phyloP scores from a whole-genome alignment of 2,113 vertebrate species.

The Triplophysa rosa region DNA sequence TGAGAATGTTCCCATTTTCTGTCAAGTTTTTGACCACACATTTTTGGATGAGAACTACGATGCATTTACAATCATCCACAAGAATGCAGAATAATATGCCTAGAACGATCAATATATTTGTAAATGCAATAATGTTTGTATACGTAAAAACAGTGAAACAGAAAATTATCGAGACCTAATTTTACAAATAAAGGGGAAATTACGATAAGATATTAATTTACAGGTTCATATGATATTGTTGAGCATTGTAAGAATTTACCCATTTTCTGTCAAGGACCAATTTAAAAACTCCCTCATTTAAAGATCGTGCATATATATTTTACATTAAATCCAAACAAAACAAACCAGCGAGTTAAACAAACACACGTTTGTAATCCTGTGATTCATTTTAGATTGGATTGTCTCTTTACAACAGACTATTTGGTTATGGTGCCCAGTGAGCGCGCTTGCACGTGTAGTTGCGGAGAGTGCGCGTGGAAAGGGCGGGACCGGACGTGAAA shows the following conservation, averaged over 20 bases:
- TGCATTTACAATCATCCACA: slow-evolving; percentile 7
- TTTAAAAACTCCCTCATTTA: too few species aligned
- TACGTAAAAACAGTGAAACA: too few species aligned
- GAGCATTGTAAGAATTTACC: too few species aligned
- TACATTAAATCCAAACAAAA: not conserved
- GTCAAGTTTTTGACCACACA: too few species aligned
- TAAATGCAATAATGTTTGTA: not conserved
- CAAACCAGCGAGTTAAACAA: not conserved
- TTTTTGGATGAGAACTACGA: too few species aligned
- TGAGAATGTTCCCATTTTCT: too few species aligned
- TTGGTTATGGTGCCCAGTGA: not conserved
- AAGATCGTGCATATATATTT: too few species aligned
- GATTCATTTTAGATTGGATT: not conserved
- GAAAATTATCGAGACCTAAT: too few species aligned
- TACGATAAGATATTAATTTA: too few species aligned
- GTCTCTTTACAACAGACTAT: not conserved
- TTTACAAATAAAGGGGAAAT: too few species aligned
- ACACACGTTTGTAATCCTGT: not conserved
- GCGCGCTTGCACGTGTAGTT: slow-evolving; percentile 26
- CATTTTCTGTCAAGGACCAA: too few species aligned
- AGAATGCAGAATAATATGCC: slow-evolving; percentile 4
- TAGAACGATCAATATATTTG: not conserved
- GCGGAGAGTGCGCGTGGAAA: slow-evolving; percentile 37
- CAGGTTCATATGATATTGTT: too few species aligned
- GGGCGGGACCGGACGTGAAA: not conserved